phyloP scores from a whole-genome alignment of 2,113 vertebrate species.

The Saccopteryx leptura region DNA sequence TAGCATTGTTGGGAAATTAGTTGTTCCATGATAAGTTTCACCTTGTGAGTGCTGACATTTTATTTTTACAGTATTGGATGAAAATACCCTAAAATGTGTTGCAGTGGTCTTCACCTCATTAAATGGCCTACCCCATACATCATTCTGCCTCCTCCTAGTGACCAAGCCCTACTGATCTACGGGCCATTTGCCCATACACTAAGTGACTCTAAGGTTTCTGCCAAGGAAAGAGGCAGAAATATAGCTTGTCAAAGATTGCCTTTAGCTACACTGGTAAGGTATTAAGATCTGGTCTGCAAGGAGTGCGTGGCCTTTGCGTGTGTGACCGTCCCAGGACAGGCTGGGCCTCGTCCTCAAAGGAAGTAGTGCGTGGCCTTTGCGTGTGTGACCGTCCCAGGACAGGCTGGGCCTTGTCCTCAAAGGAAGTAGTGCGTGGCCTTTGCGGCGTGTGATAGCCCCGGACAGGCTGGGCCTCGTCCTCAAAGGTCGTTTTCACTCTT shows the following conservation, averaged over 20 bases:
- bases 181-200: neutral
- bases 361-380: accelerated
- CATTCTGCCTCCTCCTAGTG: neutral
- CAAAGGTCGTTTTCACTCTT: neutral
- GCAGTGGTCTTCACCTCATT: neutral
- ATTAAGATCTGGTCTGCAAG: neutral
- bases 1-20: neutral
- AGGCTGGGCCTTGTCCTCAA: neutral
- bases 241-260: neutral
- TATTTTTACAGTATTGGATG: neutral
- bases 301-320: accelerated
- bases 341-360: neutral
- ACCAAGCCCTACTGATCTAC: neutral
- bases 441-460: no score
- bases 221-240: neutral
- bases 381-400: neutral
- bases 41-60: neutral
- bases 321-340: neutral
- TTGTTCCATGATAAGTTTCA: neutral
- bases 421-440: neutral
- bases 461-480: neutral
- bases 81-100: neutral
- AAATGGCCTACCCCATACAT: neutral
- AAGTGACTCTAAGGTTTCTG: neutral
- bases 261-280: neutral